Evolutionary conservation across 92 coral and sea anemone genomes (phyloP).

Genomic region (Epizoanthus stellaris): DNA sequence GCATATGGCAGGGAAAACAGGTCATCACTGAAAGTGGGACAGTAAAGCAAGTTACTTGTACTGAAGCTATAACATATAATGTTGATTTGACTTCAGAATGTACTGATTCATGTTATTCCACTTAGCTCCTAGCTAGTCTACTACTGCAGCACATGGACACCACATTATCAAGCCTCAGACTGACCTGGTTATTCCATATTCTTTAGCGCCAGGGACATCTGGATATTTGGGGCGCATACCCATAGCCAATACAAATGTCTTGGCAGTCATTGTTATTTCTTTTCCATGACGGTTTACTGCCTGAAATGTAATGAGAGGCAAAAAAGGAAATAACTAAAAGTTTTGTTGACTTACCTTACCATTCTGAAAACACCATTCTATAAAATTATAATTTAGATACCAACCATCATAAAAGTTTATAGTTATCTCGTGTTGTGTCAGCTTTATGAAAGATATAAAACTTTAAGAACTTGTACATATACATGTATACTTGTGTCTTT

Average conservation of each 20-base stretch:
- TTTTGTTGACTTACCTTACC: too few species aligned
- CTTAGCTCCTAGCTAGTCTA: not conserved
- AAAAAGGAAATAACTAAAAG: not conserved
- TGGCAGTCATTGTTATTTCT: constrained; percentile 77
- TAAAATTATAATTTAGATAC: too few species aligned
- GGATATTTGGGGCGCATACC: constrained; percentile 96
- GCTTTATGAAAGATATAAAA: too few species aligned
- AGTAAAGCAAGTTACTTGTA: not conserved
- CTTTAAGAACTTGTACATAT: too few species aligned
- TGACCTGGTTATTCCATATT: constrained; percentile 93
- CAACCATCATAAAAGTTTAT: too few species aligned
- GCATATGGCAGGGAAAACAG: constrained; percentile 91
- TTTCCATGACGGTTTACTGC: constrained; percentile 80
- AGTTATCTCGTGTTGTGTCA: too few species aligned
- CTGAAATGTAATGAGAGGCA: constrained; percentile 43
- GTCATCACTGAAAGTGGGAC: constrained; percentile 77
- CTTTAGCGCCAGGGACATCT: constrained; percentile 91
- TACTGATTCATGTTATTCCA: not conserved
- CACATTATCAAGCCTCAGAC: not conserved
- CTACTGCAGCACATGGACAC: not conserved
- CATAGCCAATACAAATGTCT: constrained; percentile 88
- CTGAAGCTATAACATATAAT: too few species aligned
- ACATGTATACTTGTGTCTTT: too few species aligned
- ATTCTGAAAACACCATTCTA: too few species aligned
- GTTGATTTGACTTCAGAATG: not conserved